A percentile compares a stretch with the other conserved stretches of the same genome.
phyloP scores from a whole-genome alignment of 2,113 vertebrate species.

The Haemorhous mexicanus region DNA sequence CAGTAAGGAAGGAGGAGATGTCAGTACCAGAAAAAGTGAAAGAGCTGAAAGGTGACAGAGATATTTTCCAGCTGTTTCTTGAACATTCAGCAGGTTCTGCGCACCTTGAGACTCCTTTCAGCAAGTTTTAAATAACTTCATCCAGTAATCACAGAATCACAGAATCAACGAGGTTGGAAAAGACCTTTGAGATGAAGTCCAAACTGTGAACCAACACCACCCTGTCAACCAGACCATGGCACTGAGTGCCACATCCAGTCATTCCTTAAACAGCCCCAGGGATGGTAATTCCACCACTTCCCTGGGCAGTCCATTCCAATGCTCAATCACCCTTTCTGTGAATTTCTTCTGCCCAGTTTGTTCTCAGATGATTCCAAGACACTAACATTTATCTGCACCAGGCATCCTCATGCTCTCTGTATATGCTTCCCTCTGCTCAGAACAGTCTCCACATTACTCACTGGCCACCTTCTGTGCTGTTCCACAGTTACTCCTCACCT shows the following conservation, averaged over 20 bases:
- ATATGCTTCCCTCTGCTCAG: neutral
- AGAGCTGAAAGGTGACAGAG: neutral
- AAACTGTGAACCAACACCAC: neutral
- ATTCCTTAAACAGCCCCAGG: neutral
- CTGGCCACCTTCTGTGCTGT: neutral
- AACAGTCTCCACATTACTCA: neutral
- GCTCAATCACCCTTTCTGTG: neutral
- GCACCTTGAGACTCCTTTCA: neutral
- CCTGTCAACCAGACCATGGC: neutral
- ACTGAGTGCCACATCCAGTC: neutral
- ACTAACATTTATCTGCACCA: neutral
- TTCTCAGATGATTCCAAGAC: neutral
- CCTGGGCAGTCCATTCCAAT: neutral
- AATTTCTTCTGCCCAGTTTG: neutral
- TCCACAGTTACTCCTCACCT: neutral
- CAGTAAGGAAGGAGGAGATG: neutral
- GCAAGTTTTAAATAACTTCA: neutral
- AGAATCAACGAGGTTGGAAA: neutral
- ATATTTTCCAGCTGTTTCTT: neutral
- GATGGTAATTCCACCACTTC: accelerated
- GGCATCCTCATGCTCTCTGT: neutral
- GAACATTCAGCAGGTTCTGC: neutral
- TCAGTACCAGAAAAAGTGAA: neutral
- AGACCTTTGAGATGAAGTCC: neutral
- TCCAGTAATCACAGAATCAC: neutral